phyloP scores from a whole-genome alignment of 1,140 invertebrate species.

The Sweltsa coloradensis region DNA sequence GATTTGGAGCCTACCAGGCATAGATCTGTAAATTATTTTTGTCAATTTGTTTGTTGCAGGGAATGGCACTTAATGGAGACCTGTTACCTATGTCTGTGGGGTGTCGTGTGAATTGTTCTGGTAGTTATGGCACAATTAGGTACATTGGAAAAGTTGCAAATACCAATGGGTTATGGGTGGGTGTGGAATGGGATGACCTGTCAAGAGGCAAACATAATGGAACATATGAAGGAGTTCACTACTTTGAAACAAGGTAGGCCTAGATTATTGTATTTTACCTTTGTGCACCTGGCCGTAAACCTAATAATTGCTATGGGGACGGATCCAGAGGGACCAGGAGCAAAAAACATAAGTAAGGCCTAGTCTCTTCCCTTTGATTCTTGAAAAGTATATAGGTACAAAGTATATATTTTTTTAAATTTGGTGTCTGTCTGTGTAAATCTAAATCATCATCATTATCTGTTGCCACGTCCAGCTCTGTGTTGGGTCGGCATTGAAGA shows the following conservation, averaged over 20 bases:
- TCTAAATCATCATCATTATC: too few species aligned
- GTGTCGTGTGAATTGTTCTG: slow-evolving; percentile 40
- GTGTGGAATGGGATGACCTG: slow-evolving; percentile 87
- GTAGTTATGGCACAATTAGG: slow-evolving; percentile 38
- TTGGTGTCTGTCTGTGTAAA: neutral
- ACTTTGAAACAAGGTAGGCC: slow-evolving; percentile 64
- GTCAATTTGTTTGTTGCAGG: too few species aligned
- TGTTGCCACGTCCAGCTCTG: too few species aligned
- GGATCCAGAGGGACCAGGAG: too few species aligned
- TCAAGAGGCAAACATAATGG: slow-evolving; percentile 84
- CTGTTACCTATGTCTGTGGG: too few species aligned
- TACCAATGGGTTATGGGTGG: slow-evolving; percentile 61
- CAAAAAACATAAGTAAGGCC: neutral
- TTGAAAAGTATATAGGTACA: neutral
- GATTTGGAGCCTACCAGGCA: too few species aligned
- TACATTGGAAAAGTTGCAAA: slow-evolving; percentile 44
- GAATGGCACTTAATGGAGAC: too few species aligned
- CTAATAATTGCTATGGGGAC: too few species aligned
- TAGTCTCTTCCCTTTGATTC: neutral
- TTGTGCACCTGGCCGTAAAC: too few species aligned
- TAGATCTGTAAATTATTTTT: too few species aligned
- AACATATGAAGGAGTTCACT: slow-evolving; percentile 59
- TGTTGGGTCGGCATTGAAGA: too few species aligned
- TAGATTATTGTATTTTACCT: neutral
- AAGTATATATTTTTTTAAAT: neutral